These are phyloP conservation scores for Taxidea taxus DNA, from an alignment of 2,113 vertebrate species.

Conservation along the genomic window DNA sequence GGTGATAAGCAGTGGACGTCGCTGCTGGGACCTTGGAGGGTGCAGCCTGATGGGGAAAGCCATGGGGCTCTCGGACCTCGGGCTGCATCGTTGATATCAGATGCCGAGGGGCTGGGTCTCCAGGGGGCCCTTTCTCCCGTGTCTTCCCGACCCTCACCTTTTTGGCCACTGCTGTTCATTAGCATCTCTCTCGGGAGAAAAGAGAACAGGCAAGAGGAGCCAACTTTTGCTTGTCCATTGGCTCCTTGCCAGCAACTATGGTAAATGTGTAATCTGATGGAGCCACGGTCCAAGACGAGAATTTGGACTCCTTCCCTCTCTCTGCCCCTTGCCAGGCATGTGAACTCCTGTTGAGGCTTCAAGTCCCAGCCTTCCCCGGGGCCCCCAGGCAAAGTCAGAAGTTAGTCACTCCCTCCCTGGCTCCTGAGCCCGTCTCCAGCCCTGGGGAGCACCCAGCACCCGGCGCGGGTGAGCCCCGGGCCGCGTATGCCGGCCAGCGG, in stretches of 20 bases:
- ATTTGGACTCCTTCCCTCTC: conserved; percentile 61
- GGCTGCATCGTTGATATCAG: background rate
- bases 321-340: conserved; percentile 65
- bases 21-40: background rate
- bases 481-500: background rate
- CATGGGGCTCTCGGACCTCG: background rate
- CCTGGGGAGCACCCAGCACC: conserved; percentile 25
- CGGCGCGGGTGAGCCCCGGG: background rate
- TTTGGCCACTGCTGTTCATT: conserved; percentile 40
- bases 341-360: conserved; percentile 70
- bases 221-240: conserved; percentile 57
- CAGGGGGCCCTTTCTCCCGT: background rate
- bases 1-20: background rate
- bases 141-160: background rate
- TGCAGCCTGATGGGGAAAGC: background rate
- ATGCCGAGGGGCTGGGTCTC: background rate
- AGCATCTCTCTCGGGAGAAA: conserved; percentile 30
- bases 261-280: conserved; percentile 68
- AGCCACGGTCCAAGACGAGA: conserved; percentile 55
- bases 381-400: conserved; percentile 43
- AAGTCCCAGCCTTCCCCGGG: conserved; percentile 52
- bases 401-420: conserved; percentile 62
- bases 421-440: conserved; percentile 32
- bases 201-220: background rate
- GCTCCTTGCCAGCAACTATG: conserved; percentile 53